Evolutionary conservation across 2,888 invertebrate species (phyloP).

Genomic region (Antheraea yamamai): DNA sequence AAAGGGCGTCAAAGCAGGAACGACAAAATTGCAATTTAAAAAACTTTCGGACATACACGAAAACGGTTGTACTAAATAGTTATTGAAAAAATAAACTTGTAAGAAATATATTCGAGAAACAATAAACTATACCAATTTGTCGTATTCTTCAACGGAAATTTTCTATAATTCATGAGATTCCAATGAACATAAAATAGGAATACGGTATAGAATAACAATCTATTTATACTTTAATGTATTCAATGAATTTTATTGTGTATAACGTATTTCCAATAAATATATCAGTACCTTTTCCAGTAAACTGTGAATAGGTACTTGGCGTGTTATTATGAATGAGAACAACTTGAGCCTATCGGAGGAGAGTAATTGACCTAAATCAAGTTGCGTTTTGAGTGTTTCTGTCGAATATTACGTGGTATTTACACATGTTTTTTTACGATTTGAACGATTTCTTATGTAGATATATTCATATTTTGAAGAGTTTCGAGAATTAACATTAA

Average conservation of each 20-base stretch:
- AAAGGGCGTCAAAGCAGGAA: too few relatives aligned
- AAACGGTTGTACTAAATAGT: too few relatives aligned
- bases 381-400: neutral
- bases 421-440: too few relatives aligned
- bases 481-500: too few relatives aligned
- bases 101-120: neutral
- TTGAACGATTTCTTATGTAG: too few relatives aligned
- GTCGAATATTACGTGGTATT: neutral
- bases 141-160: neutral
- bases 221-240: neutral
- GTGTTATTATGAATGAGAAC: neutral
- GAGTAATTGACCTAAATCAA: neutral
- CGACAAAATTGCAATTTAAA: too few relatives aligned
- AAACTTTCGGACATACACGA: too few relatives aligned
- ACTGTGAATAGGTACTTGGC: neutral
- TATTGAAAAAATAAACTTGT: too few relatives aligned
- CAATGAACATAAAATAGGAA: neutral
- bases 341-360: neutral
- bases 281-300: neutral
- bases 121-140: neutral
- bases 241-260: neutral
- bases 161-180: neutral
- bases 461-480: too few relatives aligned
- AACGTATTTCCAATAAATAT: neutral
- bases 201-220: neutral